Evolutionary conservation across 2,113 vertebrate species (phyloP).

Genomic region (Phasianus colchicus): DNA sequence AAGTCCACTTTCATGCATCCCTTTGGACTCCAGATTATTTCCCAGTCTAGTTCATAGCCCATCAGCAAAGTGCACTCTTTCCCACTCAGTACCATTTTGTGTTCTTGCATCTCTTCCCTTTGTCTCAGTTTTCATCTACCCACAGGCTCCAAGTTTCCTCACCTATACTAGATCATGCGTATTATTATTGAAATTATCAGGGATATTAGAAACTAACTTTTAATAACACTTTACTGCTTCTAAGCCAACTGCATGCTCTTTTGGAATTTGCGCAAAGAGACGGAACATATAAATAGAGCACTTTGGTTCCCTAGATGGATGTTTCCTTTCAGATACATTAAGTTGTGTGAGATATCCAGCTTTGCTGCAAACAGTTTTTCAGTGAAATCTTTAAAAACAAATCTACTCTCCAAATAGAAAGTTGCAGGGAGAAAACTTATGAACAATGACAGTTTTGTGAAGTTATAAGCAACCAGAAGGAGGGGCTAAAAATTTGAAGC

Average conservation of each 20-base stretch:
- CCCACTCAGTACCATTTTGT: neutral
- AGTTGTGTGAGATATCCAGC: neutral
- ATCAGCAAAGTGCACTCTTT: neutral
- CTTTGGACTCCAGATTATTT: neutral
- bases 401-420: slow-evolving; percentile 8
- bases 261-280: neutral
- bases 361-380: neutral
- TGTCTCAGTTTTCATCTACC: neutral
- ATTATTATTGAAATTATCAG: neutral
- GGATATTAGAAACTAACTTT: neutral
- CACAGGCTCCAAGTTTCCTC: neutral
- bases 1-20: neutral
- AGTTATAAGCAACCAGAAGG: neutral
- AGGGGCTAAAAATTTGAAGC: neutral
- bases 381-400: neutral
- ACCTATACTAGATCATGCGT: neutral
- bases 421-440: neutral
- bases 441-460: neutral
- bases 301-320: neutral
- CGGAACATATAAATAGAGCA: neutral
- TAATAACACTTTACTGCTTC: neutral
- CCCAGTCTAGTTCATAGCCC: accelerated
- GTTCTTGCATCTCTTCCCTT: neutral
- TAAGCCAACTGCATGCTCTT: neutral
- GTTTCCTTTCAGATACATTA: neutral